Evolutionary conservation across 1,140 invertebrate species (phyloP).

Genomic region (Ceratitis capitata): DNA sequence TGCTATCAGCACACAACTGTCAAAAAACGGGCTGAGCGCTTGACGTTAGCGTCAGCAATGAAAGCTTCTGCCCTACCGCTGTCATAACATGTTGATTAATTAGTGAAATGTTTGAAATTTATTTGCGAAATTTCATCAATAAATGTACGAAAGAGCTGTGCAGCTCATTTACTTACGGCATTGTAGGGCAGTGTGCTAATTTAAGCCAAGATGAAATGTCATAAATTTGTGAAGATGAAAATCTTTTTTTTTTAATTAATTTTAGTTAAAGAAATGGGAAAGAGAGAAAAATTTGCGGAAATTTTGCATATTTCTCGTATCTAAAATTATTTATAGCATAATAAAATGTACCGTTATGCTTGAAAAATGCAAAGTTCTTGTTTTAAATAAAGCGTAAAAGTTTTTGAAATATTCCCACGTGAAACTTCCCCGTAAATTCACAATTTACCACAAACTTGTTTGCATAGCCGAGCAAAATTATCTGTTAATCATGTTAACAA

Average conservation of each 20-base stretch:
- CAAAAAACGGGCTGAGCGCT: background rate
- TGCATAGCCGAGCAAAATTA: background rate
- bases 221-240: background rate
- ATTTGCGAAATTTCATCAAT: conserved; percentile 39
- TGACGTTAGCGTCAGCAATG: background rate
- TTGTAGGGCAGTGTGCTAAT: background rate
- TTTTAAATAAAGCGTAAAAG: background rate
- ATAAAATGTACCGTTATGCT: background rate
- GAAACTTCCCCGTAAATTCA: background rate
- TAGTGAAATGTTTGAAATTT: conserved; percentile 41
- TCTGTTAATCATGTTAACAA: background rate
- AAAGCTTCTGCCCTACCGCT: background rate
- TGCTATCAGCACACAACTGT: background rate
- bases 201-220: background rate
- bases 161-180: background rate
- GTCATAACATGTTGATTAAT: conserved; percentile 49
- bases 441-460: background rate
- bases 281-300: background rate
- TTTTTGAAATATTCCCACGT: background rate
- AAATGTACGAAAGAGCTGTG: background rate
- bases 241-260: background rate
- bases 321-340: background rate
- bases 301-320: background rate
- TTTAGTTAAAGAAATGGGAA: background rate
- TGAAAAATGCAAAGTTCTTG: too few species aligned